phyloP scores from a whole-genome alignment of 2,113 vertebrate genomes.

The Ahaetulla prasina region DNA sequence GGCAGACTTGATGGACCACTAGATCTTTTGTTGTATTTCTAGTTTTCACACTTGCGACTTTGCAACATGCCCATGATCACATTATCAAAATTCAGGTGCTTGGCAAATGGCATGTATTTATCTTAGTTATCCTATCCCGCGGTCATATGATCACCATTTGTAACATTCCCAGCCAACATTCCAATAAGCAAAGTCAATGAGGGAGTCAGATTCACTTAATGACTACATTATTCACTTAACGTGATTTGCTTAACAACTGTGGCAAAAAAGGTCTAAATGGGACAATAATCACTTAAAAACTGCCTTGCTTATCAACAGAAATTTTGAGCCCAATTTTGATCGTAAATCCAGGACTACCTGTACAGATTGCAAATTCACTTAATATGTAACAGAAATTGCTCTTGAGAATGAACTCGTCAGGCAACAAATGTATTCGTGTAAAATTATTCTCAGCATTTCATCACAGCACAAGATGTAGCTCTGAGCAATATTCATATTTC shows the following conservation, averaged over 20 bases:
- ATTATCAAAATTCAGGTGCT: background rate
- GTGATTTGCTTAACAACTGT: background rate
- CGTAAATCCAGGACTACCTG: background rate
- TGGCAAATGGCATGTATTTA: background rate
- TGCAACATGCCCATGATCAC: background rate
- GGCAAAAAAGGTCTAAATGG: background rate
- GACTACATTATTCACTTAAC: background rate
- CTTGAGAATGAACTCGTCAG: slow-evolving; percentile 21
- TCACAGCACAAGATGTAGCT: slow-evolving; percentile 68
- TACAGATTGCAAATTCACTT: background rate
- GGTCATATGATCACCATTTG: background rate
- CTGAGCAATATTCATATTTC: slow-evolving; percentile 66
- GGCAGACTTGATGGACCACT: background rate
- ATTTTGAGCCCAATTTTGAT: background rate
- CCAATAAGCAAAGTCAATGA: background rate
- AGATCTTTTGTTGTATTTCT: background rate
- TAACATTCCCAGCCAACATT: background rate
- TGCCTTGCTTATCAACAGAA: background rate
- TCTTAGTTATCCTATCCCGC: background rate
- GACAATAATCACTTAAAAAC: background rate
- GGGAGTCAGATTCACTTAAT: background rate
- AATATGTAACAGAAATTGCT: slow-evolving; percentile 10
- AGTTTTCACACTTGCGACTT: background rate
- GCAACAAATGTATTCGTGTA: background rate
- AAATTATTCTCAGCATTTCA: slow-evolving; percentile 48